phyloP scores from a whole-genome alignment of 2,797 vertebrate genomes.

The Champsocephalus gunnari region DNA sequence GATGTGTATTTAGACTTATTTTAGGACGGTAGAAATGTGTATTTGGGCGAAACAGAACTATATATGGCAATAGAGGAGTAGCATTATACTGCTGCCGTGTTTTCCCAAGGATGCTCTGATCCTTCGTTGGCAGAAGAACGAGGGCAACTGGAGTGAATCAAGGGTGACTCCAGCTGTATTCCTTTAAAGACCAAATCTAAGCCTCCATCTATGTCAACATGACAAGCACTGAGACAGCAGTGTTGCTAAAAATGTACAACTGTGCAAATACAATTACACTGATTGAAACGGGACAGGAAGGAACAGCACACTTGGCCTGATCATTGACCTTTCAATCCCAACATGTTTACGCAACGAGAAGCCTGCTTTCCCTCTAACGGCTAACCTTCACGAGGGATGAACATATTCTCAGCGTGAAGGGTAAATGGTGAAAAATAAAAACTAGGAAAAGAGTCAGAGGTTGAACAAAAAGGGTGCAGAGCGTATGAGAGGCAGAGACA shows the following conservation, averaged over 20 bases:
- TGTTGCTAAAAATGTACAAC: constrained; percentile 15
- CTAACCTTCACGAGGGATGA: constrained; percentile 45
- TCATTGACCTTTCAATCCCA: constrained; percentile 30
- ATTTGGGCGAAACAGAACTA: background rate
- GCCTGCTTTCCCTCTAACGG: constrained; percentile 20
- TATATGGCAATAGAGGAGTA: background rate
- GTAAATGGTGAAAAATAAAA: constrained; percentile 16
- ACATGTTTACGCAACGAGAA: constrained; percentile 47
- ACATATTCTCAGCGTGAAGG: constrained; percentile 22
- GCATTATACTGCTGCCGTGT: background rate
- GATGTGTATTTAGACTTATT: background rate
- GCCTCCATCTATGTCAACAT: constrained; percentile 19
- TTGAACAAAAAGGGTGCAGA: background rate
- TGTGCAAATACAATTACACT: constrained; percentile 29
- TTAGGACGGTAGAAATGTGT: background rate
- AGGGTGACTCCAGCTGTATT: background rate
- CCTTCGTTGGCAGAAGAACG: background rate
- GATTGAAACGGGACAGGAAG: constrained; percentile 55
- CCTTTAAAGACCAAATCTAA: constrained; percentile 7
- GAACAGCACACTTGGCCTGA: constrained; percentile 50
- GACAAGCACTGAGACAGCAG: constrained; percentile 19
- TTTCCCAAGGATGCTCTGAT: background rate
- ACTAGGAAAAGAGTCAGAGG: constrained; percentile 1
- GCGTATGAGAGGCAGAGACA: constrained; percentile 1
- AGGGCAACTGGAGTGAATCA: background rate